Conservation (phyloP, 1,140 invertebrate genomes). For the Dreissena rostriformis region DNA sequence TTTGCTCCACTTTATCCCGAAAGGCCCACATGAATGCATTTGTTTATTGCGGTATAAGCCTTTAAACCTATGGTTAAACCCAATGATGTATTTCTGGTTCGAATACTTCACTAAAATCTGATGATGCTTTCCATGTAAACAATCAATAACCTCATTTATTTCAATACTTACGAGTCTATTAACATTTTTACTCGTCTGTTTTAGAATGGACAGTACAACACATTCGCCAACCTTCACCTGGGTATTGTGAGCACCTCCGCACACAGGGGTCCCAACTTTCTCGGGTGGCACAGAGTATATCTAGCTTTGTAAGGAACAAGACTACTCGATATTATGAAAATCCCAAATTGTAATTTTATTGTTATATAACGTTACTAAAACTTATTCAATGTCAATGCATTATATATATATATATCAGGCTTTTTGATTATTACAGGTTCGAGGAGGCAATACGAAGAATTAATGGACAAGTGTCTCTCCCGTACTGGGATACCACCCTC, state of each 20-base stretch:
- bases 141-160: too few relatives aligned
- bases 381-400: neutral
- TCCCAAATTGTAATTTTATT: too few relatives aligned
- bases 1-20: too few relatives aligned
- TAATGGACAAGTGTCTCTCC: conserved; percentile 69
- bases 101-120: too few relatives aligned
- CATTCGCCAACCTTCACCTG: conserved; percentile 35
- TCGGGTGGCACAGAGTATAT: conserved; percentile 51
- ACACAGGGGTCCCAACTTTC: conserved; percentile 43
- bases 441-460: conserved; percentile 64
- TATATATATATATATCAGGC: neutral
- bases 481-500: conserved; percentile 80
- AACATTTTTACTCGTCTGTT: neutral
- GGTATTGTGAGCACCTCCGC: conserved; percentile 22
- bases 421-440: conserved; percentile 49
- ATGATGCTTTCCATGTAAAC: too few relatives aligned
- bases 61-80: too few relatives aligned
- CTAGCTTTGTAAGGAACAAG: conserved; percentile 25
- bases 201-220: conserved; percentile 20
- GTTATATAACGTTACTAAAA: too few relatives aligned
- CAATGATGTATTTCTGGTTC: too few relatives aligned
- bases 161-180: too few relatives aligned
- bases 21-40: too few relatives aligned
- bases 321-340: too few relatives aligned
- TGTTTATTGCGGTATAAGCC: too few relatives aligned